Percentiles rank a stretch among this genome's conserved stretches.
Evolutionary conservation across 2,113 vertebrate species (phyloP).

Genomic region (Callipepla squamata): DNA sequence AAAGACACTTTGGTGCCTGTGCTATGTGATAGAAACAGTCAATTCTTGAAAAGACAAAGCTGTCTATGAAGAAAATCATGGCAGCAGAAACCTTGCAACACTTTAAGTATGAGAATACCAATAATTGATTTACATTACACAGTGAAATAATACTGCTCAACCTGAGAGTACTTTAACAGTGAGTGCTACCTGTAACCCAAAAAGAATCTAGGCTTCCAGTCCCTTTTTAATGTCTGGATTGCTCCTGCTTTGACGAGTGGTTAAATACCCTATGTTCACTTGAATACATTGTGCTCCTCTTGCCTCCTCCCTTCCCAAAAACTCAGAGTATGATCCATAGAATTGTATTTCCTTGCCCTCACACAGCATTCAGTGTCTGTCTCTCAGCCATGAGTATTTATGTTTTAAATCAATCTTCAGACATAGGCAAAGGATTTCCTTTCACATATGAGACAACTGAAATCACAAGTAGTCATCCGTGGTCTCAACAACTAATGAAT

Average conservation of each 20-base stretch:
- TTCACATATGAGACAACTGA: neutral
- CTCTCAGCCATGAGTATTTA: neutral
- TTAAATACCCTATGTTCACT: neutral
- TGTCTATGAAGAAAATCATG: neutral
- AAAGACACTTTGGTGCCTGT: neutral
- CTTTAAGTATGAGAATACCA: neutral
- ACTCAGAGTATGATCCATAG: neutral
- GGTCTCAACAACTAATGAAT: neutral
- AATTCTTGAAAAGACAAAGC: neutral
- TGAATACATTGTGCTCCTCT: neutral
- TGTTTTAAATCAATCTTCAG: neutral
- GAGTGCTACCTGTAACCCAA: neutral
- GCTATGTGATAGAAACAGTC: neutral
- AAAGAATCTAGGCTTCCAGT: neutral
- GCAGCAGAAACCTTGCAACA: neutral
- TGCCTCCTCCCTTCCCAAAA: neutral
- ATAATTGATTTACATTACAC: neutral
- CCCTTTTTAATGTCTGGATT: neutral
- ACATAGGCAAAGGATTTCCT: neutral
- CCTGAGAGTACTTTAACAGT: neutral
- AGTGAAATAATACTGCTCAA: neutral
- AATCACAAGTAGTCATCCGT: neutral
- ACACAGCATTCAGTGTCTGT: neutral
- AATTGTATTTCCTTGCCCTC: neutral
- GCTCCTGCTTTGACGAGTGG: neutral